These are phyloP conservation scores for Mesoligia furuncula DNA, from an alignment of 2,888 invertebrate species.

Conservation along the genomic window DNA sequence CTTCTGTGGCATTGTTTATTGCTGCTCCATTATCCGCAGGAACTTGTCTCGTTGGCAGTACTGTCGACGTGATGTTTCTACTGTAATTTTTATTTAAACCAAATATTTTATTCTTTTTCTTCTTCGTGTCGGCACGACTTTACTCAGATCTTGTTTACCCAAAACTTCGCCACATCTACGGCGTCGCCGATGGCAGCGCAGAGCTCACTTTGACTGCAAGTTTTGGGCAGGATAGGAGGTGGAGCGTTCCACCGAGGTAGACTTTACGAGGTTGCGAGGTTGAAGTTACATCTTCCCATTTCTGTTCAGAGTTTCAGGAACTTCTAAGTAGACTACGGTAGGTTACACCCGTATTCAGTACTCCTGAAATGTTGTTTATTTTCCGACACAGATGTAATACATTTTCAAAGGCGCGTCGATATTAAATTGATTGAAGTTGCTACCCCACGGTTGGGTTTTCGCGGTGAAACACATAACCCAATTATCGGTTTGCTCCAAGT, in stretches of 20 bases:
- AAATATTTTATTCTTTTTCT: no score
- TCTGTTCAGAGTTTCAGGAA: neutral
- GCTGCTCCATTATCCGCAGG: no score
- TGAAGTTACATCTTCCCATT: neutral
- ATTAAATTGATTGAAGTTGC: slow-evolving; percentile 32
- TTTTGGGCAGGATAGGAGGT: neutral
- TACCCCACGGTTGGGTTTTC: slow-evolving; percentile 22
- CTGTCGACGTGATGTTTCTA: no score
- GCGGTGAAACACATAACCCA: slow-evolving; percentile 54
- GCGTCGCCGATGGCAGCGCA: no score
- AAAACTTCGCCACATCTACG: no score
- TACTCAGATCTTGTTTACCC: no score
- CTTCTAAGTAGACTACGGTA: neutral
- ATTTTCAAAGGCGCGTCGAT: slow-evolving; percentile 36
- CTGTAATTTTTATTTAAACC: no score
- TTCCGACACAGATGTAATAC: neutral
- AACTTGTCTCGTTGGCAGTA: no score
- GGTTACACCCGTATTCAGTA: neutral
- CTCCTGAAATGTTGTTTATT: slow-evolving; percentile 27
- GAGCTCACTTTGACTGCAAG: no score
- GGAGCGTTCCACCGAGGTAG: neutral
- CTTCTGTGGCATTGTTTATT: no score
- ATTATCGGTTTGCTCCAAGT: slow-evolving; percentile 65
- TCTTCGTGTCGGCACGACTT: no score
- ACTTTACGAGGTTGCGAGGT: neutral